Base-by-base conservation (phyloP, 2,888 invertebrate species). In the Hermodice carunculata region DNA sequence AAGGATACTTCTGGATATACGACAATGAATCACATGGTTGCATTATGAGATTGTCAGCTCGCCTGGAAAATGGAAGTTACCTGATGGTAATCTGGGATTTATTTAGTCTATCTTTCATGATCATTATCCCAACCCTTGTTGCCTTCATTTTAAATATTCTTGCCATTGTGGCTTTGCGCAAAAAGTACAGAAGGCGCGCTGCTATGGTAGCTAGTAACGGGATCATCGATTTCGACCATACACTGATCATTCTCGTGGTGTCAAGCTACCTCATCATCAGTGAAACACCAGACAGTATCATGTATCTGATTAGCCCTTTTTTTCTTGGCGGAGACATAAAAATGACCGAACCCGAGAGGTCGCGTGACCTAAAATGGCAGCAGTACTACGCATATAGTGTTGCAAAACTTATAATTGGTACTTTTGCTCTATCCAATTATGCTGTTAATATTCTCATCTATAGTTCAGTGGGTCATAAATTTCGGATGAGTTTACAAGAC, bases 1-100 rank as follows among this genome's bases (percentile, higher is more conserved):
- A 60, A 24, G 60, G 60, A 3, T 31, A 42, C 3, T 60, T 60
- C 31, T 60, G 60, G 60, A 60, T 43, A 2, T 51, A 60, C 43
- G 49, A 48, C 22, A 14, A n/a, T 5, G 22, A 29, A 4, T 24
- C 32, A 14, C 40, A 42, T 19, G n/a, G 22, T 4, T 60, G 60
- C 29, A 52, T 34, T 28, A 17, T n/a, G 29, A 17, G 34, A 14
- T 17, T 34, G 34, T 24, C 51, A 14, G 24, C 8, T 14, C 26
- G 31, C 28, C 8, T 51, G 17, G 28, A n/a, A 6, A 19, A 37
- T 17, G 5, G n/a, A 5, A 8, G 28, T 32, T 3, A 37, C 11
- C 1, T 40, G 11, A 19, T 60, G 31, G 43, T 37, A 37, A 28
- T 60, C 3, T 51, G 60, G 1, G 52, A 60, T 34, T 11, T 60